Conservation (phyloP, 1,140 invertebrate species). For the Pemphigus obesinymphae region DNA sequence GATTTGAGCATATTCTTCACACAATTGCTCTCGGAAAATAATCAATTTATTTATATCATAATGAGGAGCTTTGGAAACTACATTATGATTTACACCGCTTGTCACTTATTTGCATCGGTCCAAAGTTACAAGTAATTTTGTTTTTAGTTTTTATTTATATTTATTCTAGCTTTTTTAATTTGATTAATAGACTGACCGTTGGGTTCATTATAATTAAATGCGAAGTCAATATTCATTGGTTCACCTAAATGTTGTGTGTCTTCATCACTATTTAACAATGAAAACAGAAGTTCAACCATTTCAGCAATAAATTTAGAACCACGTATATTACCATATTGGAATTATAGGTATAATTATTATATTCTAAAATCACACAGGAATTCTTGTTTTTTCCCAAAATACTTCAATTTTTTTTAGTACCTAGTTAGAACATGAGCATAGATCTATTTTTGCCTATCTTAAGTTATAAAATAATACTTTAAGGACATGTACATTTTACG, state of each 20-base stretch:
- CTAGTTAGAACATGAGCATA: too few relatives aligned
- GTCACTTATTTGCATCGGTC: slow-evolving; percentile 45
- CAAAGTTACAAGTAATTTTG: slow-evolving; percentile 44
- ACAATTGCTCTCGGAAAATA: slow-evolving; percentile 39
- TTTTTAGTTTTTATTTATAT: background rate
- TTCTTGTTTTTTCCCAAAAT: too few relatives aligned
- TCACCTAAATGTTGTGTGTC: background rate
- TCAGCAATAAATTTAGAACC: background rate
- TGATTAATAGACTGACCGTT: background rate
- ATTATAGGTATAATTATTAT: too few relatives aligned
- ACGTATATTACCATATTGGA: too few relatives aligned
- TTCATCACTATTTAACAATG: background rate
- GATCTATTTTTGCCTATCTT: too few relatives aligned
- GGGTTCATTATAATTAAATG: background rate
- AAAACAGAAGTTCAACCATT: background rate
- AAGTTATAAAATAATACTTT: too few relatives aligned
- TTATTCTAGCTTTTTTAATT: slow-evolving; percentile 12
- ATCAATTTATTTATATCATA: background rate
- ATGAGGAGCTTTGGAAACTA: slow-evolving; percentile 41
- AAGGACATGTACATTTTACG: too few relatives aligned
- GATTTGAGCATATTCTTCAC: slow-evolving; percentile 13
- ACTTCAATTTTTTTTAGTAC: too few relatives aligned
- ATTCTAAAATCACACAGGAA: too few relatives aligned
- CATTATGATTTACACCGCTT: slow-evolving; percentile 43
- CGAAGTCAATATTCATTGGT: too few relatives aligned